These are phyloP conservation scores for Megalurothrips usitatus DNA, from an alignment of 2,888 invertebrate species.

Conservation along the genomic window DNA sequence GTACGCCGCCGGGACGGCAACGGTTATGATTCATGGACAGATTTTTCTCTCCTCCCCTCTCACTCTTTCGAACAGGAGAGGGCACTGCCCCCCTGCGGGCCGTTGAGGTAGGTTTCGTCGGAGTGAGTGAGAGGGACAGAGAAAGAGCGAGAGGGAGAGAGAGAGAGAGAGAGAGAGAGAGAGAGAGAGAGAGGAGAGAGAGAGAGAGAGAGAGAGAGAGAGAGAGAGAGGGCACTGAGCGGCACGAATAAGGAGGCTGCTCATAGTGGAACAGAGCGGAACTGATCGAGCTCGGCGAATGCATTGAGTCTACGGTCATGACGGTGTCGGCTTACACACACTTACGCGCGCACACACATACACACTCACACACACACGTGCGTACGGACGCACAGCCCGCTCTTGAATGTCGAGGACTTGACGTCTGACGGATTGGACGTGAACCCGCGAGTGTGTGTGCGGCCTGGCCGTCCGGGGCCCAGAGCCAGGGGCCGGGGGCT, in stretches of 20 bases:
- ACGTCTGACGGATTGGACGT: conserved; percentile 5
- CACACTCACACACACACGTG: background rate
- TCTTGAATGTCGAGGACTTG: background rate
- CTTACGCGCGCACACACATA: background rate
- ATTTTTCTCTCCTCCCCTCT: too few species aligned
- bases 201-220: too few species aligned
- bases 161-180: too few species aligned
- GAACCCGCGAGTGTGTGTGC: background rate
- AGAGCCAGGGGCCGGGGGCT: background rate
- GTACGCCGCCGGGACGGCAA: too few species aligned
- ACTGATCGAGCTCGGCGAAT: background rate
- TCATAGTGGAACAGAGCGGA: background rate
- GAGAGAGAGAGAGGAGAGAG: too few species aligned
- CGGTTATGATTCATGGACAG: too few species aligned
- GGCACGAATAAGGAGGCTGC: background rate
- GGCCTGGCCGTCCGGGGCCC: background rate
- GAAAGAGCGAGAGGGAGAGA: too few species aligned
- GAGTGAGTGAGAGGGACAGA: too few species aligned
- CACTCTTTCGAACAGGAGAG: too few species aligned
- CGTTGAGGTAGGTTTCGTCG: too few species aligned
- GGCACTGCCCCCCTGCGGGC: too few species aligned
- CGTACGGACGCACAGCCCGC: background rate
- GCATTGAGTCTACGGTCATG: conserved; percentile 11
- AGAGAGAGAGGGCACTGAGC: too few species aligned
- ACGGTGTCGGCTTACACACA: conserved; percentile 13